Base-by-base conservation (phyloP, 2,797 vertebrate genomes). In the Zalophus californianus region DNA sequence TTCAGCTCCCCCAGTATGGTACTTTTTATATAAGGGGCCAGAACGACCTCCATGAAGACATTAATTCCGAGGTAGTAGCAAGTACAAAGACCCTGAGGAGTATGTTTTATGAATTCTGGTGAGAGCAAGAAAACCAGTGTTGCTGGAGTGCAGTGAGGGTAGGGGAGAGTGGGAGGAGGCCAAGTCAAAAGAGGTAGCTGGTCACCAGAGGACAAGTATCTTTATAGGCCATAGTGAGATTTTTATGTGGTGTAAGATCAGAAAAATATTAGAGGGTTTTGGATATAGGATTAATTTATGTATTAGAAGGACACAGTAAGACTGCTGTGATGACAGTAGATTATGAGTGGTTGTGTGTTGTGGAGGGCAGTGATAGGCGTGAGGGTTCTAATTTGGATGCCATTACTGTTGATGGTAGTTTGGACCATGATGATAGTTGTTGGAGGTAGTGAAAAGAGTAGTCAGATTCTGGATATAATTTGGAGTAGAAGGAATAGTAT, bases 111-210 rank as follows among this genome's bases (percentile, higher is more conserved):
- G 52, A 91, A 68, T 87, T 97, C 23, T 48, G 80, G 86, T 29
- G 54, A 87, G 64, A 72, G n/a, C 54, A 88, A 60, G 79, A 82
- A 95, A 78, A 80, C 52, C n/a, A 38, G 58, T 92, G 25, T 82
- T 96, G 29, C 68, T 86, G 27, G 50, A 88, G 15, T 72, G 20
- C 60, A 48, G 10, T 50, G 52, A 91, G 50, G 1, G 0, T 50
- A 52, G 16, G 54, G 10, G 80, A 29, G 18, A 84, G 7, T 52
- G n/a, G 11, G n/a, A 77, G 44, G 41, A 68, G 83, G 25, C 52
- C 12, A 91, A 35, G 23, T 84, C 16, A 86, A 10, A 80, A 60
- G 58, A 73, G 48, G 29, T 54, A 62, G 52, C 78, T 78, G 48
- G 58, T 35, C 21, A 50, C 62, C 12, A 79, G 56, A 16, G 58